Evolutionary conservation across 64 coral and sea anemone species (phyloP).

Genomic region (Stichodactyla mertensii): DNA sequence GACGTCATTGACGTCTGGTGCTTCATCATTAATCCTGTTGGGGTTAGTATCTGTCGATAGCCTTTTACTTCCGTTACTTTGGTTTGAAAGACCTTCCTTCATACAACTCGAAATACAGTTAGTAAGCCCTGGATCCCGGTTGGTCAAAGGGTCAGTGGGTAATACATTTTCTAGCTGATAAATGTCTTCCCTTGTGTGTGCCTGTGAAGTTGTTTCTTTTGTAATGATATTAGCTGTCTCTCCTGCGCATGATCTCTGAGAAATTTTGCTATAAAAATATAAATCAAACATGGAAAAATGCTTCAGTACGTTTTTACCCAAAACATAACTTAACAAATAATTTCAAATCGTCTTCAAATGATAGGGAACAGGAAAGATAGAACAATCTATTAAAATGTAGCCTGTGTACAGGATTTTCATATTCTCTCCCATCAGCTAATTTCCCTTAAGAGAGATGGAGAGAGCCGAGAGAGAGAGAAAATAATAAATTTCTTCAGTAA

Average conservation of each 20-base stretch:
- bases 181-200: not conserved
- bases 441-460: too few species aligned
- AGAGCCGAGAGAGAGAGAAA: too few species aligned
- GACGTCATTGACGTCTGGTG: not conserved
- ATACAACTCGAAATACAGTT: not conserved
- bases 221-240: not conserved
- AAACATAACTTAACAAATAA: too few species aligned
- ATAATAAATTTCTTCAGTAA: too few species aligned
- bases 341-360: too few species aligned
- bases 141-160: not conserved
- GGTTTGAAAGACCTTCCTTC: not conserved
- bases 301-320: not conserved
- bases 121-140: not conserved
- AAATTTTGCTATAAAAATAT: not conserved
- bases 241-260: not conserved
- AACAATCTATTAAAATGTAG: too few species aligned
- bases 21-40: not conserved
- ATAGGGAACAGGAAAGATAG: too few species aligned
- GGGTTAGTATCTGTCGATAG: not conserved
- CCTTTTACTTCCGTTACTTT: not conserved
- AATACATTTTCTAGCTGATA: not conserved
- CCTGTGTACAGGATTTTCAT: too few species aligned
- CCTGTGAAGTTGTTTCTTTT: not conserved
- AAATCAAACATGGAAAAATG: not conserved
- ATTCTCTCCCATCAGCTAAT: too few species aligned